Evolutionary conservation across 1,140 invertebrate genomes (phyloP).

Genomic region (Samia ricini): DNA sequence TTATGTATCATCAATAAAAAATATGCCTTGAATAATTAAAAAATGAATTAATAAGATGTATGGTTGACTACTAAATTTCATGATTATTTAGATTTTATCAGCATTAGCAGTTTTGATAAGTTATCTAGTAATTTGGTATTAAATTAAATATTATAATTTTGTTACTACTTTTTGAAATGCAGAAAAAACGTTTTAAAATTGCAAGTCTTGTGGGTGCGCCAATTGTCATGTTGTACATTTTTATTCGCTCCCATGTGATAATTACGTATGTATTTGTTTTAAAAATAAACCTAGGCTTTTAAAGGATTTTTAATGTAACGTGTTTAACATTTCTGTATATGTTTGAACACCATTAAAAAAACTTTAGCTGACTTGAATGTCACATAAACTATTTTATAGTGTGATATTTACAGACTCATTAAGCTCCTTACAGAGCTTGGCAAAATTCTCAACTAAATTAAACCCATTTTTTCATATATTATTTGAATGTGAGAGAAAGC

Average conservation of each 20-base stretch:
- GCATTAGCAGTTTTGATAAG: background rate
- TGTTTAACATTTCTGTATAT: background rate
- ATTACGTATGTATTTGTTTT: background rate
- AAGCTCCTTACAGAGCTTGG: too few relatives aligned
- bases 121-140: background rate
- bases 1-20: too few relatives aligned
- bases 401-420: background rate
- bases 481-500: too few relatives aligned
- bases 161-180: background rate
- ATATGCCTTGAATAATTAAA: too few relatives aligned
- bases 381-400: background rate
- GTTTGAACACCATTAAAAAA: background rate
- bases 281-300: background rate
- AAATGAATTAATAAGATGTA: too few relatives aligned
- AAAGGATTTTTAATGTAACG: background rate
- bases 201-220: background rate
- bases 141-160: slow-evolving; percentile 14
- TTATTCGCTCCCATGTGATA: background rate
- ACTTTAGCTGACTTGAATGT: background rate
- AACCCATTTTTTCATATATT: too few relatives aligned
- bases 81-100: too few relatives aligned
- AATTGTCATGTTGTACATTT: background rate
- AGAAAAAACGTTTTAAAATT: background rate
- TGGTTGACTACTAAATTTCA: too few relatives aligned
- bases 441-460: too few relatives aligned